A percentile compares a stretch with the other conserved stretches of the same genome.
Conservation (phyloP, 2,113 vertebrate genomes). For the Pycnonotus jocosus region DNA sequence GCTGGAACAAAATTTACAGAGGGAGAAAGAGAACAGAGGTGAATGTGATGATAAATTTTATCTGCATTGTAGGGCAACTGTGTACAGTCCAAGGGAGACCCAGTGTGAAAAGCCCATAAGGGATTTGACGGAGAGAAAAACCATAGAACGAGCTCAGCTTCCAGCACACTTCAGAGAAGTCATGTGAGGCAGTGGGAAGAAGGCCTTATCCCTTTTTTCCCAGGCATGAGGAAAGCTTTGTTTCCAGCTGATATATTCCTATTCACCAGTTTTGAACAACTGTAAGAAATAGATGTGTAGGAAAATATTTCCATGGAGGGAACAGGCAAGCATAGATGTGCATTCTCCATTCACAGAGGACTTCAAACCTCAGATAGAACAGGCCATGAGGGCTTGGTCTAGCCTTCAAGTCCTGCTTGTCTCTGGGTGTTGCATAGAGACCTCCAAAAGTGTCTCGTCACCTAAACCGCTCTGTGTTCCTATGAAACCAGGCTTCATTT, state of each 20-base stretch:
- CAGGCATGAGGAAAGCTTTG: not conserved
- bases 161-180: not conserved
- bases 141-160: not conserved
- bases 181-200: not conserved
- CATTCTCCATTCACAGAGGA: accelerated
- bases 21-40: not conserved
- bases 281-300: not conserved
- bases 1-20: not conserved
- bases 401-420: not conserved
- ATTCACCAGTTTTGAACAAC: not conserved
- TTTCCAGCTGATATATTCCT: not conserved
- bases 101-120: not conserved
- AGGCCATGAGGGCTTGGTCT: not conserved
- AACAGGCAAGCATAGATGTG: not conserved
- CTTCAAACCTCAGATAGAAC: not conserved
- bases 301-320: not conserved
- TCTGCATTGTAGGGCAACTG: not conserved
- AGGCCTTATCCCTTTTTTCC: not conserved
- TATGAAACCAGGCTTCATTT: not conserved
- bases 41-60: not conserved
- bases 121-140: not conserved
- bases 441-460: not conserved
- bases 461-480: not conserved
- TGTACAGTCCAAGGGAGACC: not conserved
- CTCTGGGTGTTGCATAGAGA: not conserved